A percentile compares a stretch with the other conserved stretches of the same genome.
phyloP scores from a whole-genome alignment of 2,797 vertebrate species.

The Eremophila alpestris region DNA sequence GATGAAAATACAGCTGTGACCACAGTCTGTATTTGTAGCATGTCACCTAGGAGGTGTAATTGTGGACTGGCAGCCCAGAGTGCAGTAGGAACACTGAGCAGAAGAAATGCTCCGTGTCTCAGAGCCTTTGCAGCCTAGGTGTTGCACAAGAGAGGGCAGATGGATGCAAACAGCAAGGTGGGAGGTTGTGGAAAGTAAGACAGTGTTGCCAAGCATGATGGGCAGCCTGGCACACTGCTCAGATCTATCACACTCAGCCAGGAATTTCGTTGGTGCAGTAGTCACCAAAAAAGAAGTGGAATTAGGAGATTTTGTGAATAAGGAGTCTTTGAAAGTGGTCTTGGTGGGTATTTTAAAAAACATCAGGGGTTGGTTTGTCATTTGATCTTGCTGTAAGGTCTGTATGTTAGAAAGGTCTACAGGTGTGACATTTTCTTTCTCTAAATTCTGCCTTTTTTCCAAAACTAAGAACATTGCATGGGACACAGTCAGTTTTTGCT shows the following conservation, averaged over 20 bases:
- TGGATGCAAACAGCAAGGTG: neutral
- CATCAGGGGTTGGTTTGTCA: neutral
- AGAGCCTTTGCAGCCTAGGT: neutral
- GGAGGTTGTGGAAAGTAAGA: neutral
- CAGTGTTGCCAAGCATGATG: neutral
- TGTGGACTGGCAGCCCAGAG: slow-evolving; percentile 17
- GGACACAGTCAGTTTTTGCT: neutral
- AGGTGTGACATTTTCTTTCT: neutral
- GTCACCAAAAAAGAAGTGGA: neutral
- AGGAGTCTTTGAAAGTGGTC: neutral
- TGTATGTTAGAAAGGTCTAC: neutral
- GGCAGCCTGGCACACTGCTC: neutral
- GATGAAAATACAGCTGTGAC: slow-evolving; percentile 30
- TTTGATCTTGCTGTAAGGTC: neutral
- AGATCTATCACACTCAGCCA: neutral
- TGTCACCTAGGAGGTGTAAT: slow-evolving; percentile 51
- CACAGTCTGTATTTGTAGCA: slow-evolving; percentile 47
- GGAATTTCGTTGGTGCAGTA: neutral
- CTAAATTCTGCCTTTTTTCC: neutral
- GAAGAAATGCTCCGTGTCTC: neutral
- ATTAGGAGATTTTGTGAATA: neutral
- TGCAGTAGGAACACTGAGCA: neutral
- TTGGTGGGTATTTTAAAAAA: neutral
- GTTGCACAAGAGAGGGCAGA: neutral
- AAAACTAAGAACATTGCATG: neutral